Conservation (phyloP, 2,113 vertebrate genomes). For the Cyprinus carpio region DNA sequence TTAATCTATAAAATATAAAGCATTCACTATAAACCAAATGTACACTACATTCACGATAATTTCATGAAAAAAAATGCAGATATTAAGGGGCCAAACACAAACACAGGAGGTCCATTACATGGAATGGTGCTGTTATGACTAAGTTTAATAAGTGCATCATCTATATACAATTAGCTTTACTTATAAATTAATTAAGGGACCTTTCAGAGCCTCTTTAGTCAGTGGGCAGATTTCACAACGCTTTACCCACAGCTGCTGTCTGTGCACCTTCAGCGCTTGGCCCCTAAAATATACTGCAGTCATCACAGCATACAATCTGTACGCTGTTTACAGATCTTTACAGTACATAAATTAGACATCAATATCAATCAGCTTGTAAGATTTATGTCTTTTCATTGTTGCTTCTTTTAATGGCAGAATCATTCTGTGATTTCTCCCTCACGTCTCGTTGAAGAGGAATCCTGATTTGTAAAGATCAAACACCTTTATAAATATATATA, state of each 20-base stretch:
- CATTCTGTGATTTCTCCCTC: neutral
- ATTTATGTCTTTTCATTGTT: constrained; percentile 5
- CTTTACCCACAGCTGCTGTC: no score
- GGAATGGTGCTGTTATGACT: neutral
- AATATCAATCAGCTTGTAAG: neutral
- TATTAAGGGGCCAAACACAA: constrained; percentile 3
- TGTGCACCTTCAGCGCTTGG: neutral
- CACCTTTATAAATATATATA: neutral
- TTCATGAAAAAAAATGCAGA: constrained; percentile 5
- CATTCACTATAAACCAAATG: constrained; percentile 11
- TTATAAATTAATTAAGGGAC: no score
- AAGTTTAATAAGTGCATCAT: no score
- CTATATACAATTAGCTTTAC: no score
- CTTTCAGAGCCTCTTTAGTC: no score
- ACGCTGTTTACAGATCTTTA: neutral
- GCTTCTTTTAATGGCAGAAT: neutral
- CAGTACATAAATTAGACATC: neutral
- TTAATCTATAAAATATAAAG: neutral
- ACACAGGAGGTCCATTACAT: neutral
- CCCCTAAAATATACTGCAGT: neutral
- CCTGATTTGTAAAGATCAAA: neutral
- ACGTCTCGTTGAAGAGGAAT: neutral
- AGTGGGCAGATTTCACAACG: no score
- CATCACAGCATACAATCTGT: neutral
- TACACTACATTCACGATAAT: neutral